Conservation (phyloP, 2,888 invertebrate species). For the Eupithecia pulchellata region DNA sequence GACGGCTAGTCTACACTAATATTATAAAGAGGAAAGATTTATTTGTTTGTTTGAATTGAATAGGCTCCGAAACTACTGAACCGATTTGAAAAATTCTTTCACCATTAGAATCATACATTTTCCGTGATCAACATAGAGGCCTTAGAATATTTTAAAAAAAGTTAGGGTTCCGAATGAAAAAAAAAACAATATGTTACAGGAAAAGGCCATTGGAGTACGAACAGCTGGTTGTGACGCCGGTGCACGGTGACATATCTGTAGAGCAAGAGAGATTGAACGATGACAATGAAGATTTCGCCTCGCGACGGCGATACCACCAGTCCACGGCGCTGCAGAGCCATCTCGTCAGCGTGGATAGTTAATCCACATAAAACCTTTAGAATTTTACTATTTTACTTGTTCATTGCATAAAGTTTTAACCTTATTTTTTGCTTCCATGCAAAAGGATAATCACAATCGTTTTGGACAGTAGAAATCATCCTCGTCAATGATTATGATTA, state of each 20-base stretch:
- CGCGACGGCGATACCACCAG: conserved; percentile 96
- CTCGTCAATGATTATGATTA: neutral
- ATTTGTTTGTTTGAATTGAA: too few relatives aligned
- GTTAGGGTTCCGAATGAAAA: too few relatives aligned
- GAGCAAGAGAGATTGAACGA: conserved; percentile 96
- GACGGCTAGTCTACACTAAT: too few relatives aligned
- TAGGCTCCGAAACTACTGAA: too few relatives aligned
- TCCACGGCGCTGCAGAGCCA: conserved; percentile 92
- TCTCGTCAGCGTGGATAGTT: conserved; percentile 82
- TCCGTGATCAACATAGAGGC: too few relatives aligned
- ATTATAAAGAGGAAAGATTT: too few relatives aligned
- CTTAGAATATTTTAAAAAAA: too few relatives aligned
- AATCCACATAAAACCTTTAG: conserved; percentile 33
- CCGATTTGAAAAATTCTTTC: too few relatives aligned
- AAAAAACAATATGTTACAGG: conserved; percentile 72
- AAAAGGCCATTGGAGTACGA: conserved; percentile 93
- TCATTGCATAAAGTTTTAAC: too few relatives aligned
- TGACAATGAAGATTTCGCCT: conserved; percentile 97
- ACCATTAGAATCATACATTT: too few relatives aligned
- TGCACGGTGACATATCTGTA: conserved; percentile 91
- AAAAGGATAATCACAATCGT: neutral
- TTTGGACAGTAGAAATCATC: neutral
- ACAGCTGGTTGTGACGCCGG: conserved; percentile 93
- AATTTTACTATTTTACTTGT: neutral
- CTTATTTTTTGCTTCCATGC: too few relatives aligned